Evolutionary conservation across 2,888 invertebrate genomes (phyloP).

Genomic region (Xanthia icteritia): DNA sequence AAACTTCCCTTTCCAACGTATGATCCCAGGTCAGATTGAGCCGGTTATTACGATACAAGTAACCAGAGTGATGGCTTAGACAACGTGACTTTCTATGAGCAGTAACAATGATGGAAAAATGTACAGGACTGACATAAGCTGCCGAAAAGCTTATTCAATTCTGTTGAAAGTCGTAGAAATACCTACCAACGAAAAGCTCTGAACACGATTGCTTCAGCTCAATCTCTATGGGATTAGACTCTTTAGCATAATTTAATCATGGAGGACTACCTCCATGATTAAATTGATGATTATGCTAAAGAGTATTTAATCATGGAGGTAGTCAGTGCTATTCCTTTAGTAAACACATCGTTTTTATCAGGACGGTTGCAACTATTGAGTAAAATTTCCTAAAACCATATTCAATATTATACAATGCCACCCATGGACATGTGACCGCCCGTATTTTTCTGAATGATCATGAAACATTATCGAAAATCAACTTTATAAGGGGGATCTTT

Average conservation of each 20-base stretch:
- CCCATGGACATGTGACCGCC: too few relatives aligned
- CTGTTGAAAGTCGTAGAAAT: too few relatives aligned
- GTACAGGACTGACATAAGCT: too few relatives aligned
- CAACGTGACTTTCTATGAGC: background rate
- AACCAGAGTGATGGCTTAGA: background rate
- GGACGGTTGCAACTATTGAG: background rate
- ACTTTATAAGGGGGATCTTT: too few relatives aligned
- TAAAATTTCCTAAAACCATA: background rate
- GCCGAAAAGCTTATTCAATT: background rate
- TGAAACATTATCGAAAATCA: too few relatives aligned
- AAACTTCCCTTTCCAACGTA: background rate
- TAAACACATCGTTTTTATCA: background rate
- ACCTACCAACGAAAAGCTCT: background rate
- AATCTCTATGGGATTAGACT: background rate
- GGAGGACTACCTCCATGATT: too few relatives aligned
- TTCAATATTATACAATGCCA: too few relatives aligned
- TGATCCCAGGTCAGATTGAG: background rate
- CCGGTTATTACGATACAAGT: background rate
- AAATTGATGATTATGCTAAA: too few relatives aligned
- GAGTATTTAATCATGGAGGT: too few relatives aligned
- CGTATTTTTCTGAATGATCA: too few relatives aligned
- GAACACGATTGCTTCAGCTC: too few relatives aligned
- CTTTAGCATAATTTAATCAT: background rate
- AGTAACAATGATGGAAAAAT: background rate
- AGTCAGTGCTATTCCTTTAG: background rate